phyloP scores from a whole-genome alignment of 2,888 invertebrate species.

The Ennomos fuscantarius region DNA sequence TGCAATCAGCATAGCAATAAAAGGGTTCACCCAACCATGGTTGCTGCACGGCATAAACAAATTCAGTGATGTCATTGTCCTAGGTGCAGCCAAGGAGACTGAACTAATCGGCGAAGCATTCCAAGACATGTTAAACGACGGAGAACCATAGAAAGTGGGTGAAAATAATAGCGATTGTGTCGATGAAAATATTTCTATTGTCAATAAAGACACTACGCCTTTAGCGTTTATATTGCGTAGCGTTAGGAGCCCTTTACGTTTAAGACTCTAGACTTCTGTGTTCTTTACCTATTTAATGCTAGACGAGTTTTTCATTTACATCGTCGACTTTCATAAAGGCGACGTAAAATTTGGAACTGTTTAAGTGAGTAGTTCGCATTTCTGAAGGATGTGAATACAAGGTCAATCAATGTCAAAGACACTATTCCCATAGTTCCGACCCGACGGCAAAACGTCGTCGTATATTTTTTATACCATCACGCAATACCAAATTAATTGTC shows the following conservation, averaged over 20 bases:
- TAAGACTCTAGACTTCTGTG: too few species aligned
- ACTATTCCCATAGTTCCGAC: constrained; percentile 21
- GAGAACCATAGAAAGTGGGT: background rate
- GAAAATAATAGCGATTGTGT: constrained; percentile 6
- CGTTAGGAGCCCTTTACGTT: too few species aligned
- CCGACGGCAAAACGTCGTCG: constrained; percentile 21
- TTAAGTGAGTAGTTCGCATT: too few species aligned
- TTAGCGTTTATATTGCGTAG: too few species aligned
- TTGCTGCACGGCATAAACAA: constrained; percentile 23
- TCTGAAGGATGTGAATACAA: constrained; percentile 19
- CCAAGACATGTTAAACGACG: background rate
- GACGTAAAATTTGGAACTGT: too few species aligned
- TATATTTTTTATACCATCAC: constrained; percentile 25
- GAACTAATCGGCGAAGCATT: constrained; percentile 20
- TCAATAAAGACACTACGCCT: too few species aligned
- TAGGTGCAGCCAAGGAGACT: constrained; percentile 40
- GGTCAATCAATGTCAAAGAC: constrained; percentile 37
- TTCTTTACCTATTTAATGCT: too few species aligned
- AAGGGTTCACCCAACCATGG: constrained; percentile 45
- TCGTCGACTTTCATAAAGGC: too few species aligned
- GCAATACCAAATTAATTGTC: constrained; percentile 27
- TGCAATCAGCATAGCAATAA: constrained; percentile 26
- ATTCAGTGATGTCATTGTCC: constrained; percentile 58
- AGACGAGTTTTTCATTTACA: too few species aligned
- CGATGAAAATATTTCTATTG: constrained; percentile 1